These are phyloP conservation scores for Capromys pilorides DNA, from an alignment of 2,797 vertebrate genomes.

Conservation along the genomic window DNA sequence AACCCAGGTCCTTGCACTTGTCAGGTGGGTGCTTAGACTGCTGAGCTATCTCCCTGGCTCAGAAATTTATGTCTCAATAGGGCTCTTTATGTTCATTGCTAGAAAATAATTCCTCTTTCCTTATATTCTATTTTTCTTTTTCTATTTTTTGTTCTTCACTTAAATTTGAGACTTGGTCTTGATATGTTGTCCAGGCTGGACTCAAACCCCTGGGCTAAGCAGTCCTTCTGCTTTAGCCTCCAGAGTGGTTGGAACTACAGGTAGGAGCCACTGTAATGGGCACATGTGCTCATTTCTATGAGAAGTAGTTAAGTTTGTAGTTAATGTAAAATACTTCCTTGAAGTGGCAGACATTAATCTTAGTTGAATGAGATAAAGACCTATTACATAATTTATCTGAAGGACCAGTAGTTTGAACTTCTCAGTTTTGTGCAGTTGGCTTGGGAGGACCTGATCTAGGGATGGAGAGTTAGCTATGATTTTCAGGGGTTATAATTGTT, in stretches of 20 bases:
- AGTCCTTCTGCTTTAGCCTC: neutral
- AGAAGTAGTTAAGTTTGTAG: conserved; percentile 28
- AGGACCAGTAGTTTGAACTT: neutral
- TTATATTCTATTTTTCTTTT: neutral
- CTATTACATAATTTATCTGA: neutral
- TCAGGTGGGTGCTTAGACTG: no score
- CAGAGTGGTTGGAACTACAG: neutral
- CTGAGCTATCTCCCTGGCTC: no score
- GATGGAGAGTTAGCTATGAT: neutral
- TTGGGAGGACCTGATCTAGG: neutral
- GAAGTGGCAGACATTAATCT: conserved; percentile 28
- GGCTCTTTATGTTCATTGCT: conserved; percentile 34
- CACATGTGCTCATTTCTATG: neutral
- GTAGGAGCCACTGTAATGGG: no score
- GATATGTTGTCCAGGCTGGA: neutral
- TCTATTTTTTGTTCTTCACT: neutral
- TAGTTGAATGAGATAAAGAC: conserved; percentile 10
- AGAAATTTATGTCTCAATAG: neutral
- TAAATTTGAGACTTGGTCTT: neutral
- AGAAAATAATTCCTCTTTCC: conserved; percentile 22
- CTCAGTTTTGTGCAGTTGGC: conserved; percentile 43
- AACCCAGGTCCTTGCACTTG: no score
- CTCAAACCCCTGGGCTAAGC: neutral
- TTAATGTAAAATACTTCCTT: conserved; percentile 55
- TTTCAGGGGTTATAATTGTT: conserved; percentile 22